Base-by-base conservation (phyloP, 2,113 vertebrate genomes). In the Epinephelus fuscoguttatus region DNA sequence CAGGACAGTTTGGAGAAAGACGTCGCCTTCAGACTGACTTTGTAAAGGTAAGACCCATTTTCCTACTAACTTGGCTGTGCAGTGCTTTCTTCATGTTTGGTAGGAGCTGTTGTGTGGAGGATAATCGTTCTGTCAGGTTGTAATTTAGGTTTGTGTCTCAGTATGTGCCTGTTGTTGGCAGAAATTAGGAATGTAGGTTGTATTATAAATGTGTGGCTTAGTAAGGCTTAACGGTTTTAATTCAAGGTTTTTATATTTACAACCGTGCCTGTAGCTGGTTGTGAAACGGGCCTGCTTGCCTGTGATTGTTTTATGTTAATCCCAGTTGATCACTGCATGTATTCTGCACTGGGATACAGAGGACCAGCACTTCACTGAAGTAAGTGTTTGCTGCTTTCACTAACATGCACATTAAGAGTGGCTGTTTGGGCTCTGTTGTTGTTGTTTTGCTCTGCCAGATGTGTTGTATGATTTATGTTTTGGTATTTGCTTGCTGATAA, bases 391-490 rank as follows among this genome's bases (percentile, higher is more conserved):
- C 61, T 21, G 30, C 62, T 77, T n/a, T 21, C 17, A 40, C 50
- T 21, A 18, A 42, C 5, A 21, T 40, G n/a, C 23, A 49, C 45
- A 19, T 25, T 50, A 15, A 21, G 40, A 49, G 15, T 25, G 25
- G 19, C 37, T 66, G 62, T n/a, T 40, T 50, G 18, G 2, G 25
- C 47, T 47, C 13, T 25, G 18, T 15, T 53, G n/a, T 18, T 70
- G 67, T 40, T 70, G 67, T 63, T 63, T 30, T 55, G 33, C 9
- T 63, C 33, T 8, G 37, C 45, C 77, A 1, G 47, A n/a, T 76
- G 21, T 70, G 76, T 52, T 70, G 69, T 70, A 79, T 79, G 57
- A n/a, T 62, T 42, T 4, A 60, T 52, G 53, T 59, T 21, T 68
- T 30, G 67, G 18, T 30, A 45, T 53, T 49, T 53, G 19, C 71